Evolutionary conservation across 2,797 vertebrate genomes (phyloP).

Genomic region (Emydoidea blandingii): DNA sequence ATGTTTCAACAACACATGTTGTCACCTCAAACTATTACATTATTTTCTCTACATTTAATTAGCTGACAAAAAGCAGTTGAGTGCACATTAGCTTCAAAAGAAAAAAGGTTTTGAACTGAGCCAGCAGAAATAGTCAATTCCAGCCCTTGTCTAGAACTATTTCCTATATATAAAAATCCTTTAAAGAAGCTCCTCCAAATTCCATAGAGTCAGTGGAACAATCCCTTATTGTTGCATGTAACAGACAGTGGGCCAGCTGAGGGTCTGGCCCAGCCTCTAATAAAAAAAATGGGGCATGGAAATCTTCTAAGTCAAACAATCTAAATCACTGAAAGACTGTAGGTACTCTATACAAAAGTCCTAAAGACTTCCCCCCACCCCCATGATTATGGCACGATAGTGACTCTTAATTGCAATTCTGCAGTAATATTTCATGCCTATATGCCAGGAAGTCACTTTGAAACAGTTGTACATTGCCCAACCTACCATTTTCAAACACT

Average conservation of each 20-base stretch:
- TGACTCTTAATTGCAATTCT: background rate
- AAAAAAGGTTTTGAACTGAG: background rate
- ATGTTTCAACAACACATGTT: background rate
- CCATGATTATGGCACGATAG: background rate
- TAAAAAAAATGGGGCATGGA: background rate
- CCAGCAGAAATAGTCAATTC: background rate
- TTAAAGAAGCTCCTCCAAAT: background rate
- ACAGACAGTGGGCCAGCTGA: background rate
- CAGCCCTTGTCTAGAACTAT: background rate
- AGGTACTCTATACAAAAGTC: background rate
- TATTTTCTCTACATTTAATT: constrained; percentile 26
- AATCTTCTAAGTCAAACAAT: background rate
- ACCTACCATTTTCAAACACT: background rate
- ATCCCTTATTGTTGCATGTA: background rate
- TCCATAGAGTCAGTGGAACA: background rate
- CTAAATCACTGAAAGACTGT: background rate
- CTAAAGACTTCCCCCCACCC: background rate
- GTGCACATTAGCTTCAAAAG: background rate
- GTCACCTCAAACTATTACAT: background rate
- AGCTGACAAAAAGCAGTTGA: background rate
- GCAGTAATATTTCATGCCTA: background rate
- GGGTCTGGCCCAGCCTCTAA: background rate
- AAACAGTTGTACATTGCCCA: background rate
- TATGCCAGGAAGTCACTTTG: background rate
- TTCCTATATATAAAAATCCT: background rate